phyloP scores from a whole-genome alignment of 2,888 invertebrate species.

The Euphydryas editha region DNA sequence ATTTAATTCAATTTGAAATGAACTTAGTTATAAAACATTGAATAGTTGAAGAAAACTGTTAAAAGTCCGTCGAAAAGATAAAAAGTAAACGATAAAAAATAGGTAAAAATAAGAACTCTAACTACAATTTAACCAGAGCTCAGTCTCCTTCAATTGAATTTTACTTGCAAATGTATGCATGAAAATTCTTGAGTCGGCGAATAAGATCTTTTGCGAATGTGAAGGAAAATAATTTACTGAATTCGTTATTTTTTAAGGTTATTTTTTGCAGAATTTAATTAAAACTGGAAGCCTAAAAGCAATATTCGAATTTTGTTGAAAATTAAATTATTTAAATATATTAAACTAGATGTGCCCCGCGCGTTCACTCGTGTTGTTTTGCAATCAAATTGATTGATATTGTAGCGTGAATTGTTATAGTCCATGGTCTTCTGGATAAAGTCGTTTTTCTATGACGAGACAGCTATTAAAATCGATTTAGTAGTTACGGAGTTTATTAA shows the following conservation, averaged over 20 bases:
- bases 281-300: conserved; percentile 5
- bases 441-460: background rate
- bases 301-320: background rate
- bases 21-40: background rate
- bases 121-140: conserved; percentile 13
- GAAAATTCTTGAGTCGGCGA: conserved; percentile 14
- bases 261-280: conserved; percentile 8
- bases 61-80: conserved; percentile 5
- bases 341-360: background rate
- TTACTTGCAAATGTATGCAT: conserved; percentile 13
- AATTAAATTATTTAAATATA: background rate
- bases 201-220: conserved; percentile 10
- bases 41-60: background rate
- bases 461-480: background rate
- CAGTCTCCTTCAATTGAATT: conserved; percentile 18
- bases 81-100: conserved; percentile 7
- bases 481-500: too few species aligned
- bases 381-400: background rate
- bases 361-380: background rate
- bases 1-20: background rate
- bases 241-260: background rate
- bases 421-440: background rate
- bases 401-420: background rate
- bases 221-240: conserved; percentile 2
- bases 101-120: conserved; percentile 4